phyloP scores from a whole-genome alignment of 2,797 vertebrate genomes.

The Bryconaethiops microstoma region DNA sequence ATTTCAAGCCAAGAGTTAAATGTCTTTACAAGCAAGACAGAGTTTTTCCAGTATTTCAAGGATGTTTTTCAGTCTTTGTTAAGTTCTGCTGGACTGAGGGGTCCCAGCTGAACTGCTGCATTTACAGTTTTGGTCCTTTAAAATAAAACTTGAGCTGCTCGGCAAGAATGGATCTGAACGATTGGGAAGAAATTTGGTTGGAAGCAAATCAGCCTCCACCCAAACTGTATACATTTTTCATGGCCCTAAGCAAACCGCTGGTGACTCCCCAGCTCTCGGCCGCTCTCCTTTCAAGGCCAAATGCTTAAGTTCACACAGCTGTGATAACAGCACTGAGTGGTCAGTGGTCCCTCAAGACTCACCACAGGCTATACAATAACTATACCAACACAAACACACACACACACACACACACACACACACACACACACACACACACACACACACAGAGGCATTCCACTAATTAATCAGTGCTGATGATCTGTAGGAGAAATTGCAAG shows the following conservation, averaged over 20 bases:
- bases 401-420: too few relatives aligned
- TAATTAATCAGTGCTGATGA: conserved; percentile 10
- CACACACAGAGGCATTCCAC: conserved; percentile 13
- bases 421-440: too few relatives aligned
- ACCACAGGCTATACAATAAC: conserved; percentile 34
- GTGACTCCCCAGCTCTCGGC: conserved; percentile 3
- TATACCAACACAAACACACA: conserved; percentile 4
- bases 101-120: too few relatives aligned
- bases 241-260: conserved; percentile 40
- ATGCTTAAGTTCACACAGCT: conserved; percentile 77
- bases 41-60: too few relatives aligned
- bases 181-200: neutral
- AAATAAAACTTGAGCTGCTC: neutral
- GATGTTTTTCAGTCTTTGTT: too few relatives aligned
- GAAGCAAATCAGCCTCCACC: conserved; percentile 25
- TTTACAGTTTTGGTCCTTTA: neutral
- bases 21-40: too few relatives aligned
- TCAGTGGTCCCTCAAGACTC: conserved; percentile 49
- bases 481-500: conserved; percentile 5
- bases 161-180: neutral
- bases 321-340: conserved; percentile 73
- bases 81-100: too few relatives aligned
- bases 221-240: conserved; percentile 34
- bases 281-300: conserved; percentile 60
- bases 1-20: too few relatives aligned